A percentile compares a stretch with the other conserved stretches of the same genome.
Conservation (phyloP, 2,888 invertebrate genomes). For the Andrena dorsata region DNA sequence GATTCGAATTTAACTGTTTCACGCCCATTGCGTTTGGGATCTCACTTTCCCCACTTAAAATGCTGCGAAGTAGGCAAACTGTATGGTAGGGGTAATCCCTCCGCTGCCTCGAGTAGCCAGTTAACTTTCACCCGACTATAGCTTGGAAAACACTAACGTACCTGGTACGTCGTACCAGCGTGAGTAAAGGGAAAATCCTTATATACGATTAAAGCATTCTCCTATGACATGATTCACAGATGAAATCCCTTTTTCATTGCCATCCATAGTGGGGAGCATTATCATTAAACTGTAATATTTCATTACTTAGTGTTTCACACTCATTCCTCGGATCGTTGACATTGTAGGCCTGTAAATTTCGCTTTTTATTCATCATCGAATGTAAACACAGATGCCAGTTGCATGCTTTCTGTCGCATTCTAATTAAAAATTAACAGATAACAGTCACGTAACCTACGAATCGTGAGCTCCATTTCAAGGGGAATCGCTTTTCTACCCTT, state of each 20-base stretch:
- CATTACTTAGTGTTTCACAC: background rate
- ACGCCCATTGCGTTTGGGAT: no score
- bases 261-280: background rate
- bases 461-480: background rate
- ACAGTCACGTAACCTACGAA: background rate
- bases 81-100: no score
- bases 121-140: background rate
- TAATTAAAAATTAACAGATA: conserved; percentile 16
- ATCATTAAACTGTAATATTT: no score
- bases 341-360: conserved; percentile 3
- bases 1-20: no score
- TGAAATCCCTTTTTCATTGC: background rate
- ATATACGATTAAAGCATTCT: background rate
- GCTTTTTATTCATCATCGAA: background rate
- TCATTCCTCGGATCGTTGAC: background rate
- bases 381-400: conserved; percentile 15
- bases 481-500: background rate
- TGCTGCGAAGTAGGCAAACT: no score
- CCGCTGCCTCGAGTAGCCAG: background rate
- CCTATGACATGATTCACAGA: background rate
- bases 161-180: background rate
- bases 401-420: background rate
- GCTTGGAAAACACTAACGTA: conserved; percentile 16
- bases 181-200: background rate
- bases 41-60: no score